Evolutionary conservation across 2,888 invertebrate species (phyloP), one percentile per base, ranked within the genome.

Genomic region (Teinopalpus imperialis): DNA sequence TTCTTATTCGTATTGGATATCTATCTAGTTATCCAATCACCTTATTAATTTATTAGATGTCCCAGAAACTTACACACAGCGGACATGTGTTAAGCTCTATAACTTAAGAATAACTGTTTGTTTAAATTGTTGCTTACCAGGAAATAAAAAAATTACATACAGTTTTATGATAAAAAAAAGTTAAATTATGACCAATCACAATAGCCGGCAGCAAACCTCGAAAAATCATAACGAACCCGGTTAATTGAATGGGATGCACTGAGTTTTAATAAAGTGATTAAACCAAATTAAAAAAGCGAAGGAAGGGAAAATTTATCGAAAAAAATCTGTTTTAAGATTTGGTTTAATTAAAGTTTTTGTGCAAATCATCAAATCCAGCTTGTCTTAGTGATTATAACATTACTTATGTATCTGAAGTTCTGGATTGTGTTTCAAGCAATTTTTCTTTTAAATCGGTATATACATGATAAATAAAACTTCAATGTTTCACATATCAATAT

Each of bases 201-300:
- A 3, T 5, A 26, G 31, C 20, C 8, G 8, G 16, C 23, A 36
- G 20, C 36, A 24, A 43, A 29, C 10, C 18, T 20, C 13, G 31
- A 3, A 36, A 37, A 26, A 32, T 20, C 39, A 12, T 20, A 44
- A 32, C 20, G 37, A 44, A 32, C 30, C 24, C n/a, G 18, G 31
- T 44, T 44, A 31, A 32, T 32, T 39, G 26, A 35, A 20, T 32
- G 26, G 23, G 27, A 13, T 16, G 20, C 10, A 12, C 27, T 2
- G 21, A 9, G 26, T 31, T 44, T 44, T 44, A 39, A 44, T 44
- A 39, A 44, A 44, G 44, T 31, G 20, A 39, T 44, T 44, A 44
- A 16, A n/a, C 32, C 23, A 13, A 24, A 26, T 43, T 36, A 32
- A 39, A 44, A 18, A 44, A 26, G 32, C 31, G 32, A 21, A 8